Base-by-base conservation (phyloP, 1,140 invertebrate genomes). In the Cardiocondyla obscurior region DNA sequence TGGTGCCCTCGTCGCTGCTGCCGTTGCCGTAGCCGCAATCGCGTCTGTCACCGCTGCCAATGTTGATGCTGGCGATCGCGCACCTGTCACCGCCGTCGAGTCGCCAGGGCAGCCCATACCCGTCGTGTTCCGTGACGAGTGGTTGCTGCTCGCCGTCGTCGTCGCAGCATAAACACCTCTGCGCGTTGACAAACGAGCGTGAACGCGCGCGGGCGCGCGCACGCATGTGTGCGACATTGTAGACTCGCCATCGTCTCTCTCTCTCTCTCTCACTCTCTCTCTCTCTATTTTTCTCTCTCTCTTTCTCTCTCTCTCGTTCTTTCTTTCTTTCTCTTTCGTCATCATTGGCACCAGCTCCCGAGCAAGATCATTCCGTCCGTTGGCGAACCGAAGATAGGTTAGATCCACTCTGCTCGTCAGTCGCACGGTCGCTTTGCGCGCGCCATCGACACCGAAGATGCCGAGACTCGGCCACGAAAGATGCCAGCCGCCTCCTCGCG, bases 321-420 rank as follows among this genome's bases (percentile, higher is more conserved):
- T n/a, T n/a, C n/a, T n/a, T n/a, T n/a, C n/a, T n/a, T n/a, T n/a
- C n/a, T n/a, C n/a, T n/a, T n/a, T n/a, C n/a, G n/a, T n/a, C n/a
- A n/a, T n/a, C n/a, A n/a, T n/a, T n/a, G 6, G 4, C 14, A 22
- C 0, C n/a, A 30, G 28, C 14, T 8, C n/a, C 16, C 39, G 5
- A 76, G 42, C n/a, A 51, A 51, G 16, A 44, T 22, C 33, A 28
- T 49, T n/a, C 22, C 19, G 8, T 46, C 10, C 25, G 25, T 44
- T 28, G 19, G 19, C 16, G 28, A 33, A n/a, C 49, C 19, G 4
- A 49, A n/a, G 28, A 60, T 74, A 76, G 73, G 73, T 76, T 76
- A 76, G 57, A 19, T 22, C 1, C n/a, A n/a, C n/a, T 12, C 22
- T n/a, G 5, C 14, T 36, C 28, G 14, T 42, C 7, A 28, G 19